Base-by-base conservation (phyloP, 2,888 invertebrate species). In the Gryllus longicercus region DNA sequence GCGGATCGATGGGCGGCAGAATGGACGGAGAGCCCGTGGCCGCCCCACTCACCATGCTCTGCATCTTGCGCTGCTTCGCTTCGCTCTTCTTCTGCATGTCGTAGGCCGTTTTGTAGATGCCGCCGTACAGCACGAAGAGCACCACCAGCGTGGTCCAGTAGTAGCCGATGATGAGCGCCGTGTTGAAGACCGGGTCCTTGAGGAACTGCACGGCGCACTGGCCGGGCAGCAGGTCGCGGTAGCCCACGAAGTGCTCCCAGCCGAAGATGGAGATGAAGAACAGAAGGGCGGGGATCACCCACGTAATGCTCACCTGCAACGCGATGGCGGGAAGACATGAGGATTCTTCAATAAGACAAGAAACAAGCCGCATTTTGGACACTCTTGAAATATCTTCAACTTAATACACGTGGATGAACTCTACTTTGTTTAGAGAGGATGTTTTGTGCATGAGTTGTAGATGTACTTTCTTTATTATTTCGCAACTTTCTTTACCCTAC, bases 231-330 rank as follows among this genome's bases (percentile, higher is more conserved):
- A 98, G 90, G 84, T 97, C 96, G 82, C 98, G 90, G 85, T 93
- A 95, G 25, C 98, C 98, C 77, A 97, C 95, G 86, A 99, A 99
- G 87, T 97, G 97, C 86, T 98, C 98, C 98, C 99, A 99, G 76
- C 99, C 99, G 86, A 99, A 98, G 84, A 99, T 99, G 82, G 97
- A 97, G 83, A 97, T 96, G 88, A 99, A 99, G 88, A 99, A 99
- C 14, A 99, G 89, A 81, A 98, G 88, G 1, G 97, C 95, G 77
- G 99, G 99, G 84, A 99, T 94, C 80, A 98, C 95, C 98, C 98
- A 99, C 0, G 97, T 98, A 76, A 97, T 93, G 8, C 95, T 94
- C 50, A 77, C 63, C 63, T 63, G n/a, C 63, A 63, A 63, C 38
- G 38, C 8, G 38, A 38, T 8, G 38, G 1, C 8, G 38, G 38